Base-by-base conservation (phyloP, 2,113 vertebrate genomes). In the Raphicerus campestris region DNA sequence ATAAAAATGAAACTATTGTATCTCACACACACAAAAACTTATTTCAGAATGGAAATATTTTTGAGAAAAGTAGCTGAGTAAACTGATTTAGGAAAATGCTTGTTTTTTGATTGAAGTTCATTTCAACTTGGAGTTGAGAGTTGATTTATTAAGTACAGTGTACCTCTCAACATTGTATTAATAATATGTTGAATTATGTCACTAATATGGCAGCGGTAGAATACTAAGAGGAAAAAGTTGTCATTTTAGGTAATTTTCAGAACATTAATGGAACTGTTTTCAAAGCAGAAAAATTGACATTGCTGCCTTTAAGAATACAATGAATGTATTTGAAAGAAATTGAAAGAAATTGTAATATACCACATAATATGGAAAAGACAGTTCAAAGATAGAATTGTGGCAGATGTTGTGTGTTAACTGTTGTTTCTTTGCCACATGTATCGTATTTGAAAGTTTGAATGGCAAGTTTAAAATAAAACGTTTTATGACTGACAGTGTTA, bases 391-490 rank as follows among this genome's bases (percentile, higher is more conserved):
- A 98, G 98, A 98, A 98, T 97, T 96, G 96, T 96, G 98, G 97
- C 98, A 97, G 97, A 96, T 98, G 96, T 97, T 98, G 97, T 96
- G 51, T 98, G 97, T 98, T 97, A 97, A 97, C 92, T 98, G 93
- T 98, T 97, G 97, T 86, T 97, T 97, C 87, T 98, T 98, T 98
- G 98, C 98, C 96, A 98, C 42, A 2, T 96, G 97, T 98, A 98
- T 98, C 98, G 96, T 98, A 98, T 98, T 97, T 97, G 97, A 96
- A 98, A 98, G 97, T 98, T 98, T 98, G 97, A 98, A 97, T 80
- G 93, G 97, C 85, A 97, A 92, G 98, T 98, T 98, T 98, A 97
- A 98, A 99, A 99, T 99, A 99, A 99, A 99, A 98, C 89, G 95
- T 98, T 98, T 87, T 98, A 80, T 98, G 97, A 97, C 82, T 98